A percentile compares a stretch with the other conserved stretches of the same genome.
These are phyloP conservation scores for Enteromius viviparus DNA, from an alignment of 2,797 vertebrate species.

Conservation along the genomic window DNA sequence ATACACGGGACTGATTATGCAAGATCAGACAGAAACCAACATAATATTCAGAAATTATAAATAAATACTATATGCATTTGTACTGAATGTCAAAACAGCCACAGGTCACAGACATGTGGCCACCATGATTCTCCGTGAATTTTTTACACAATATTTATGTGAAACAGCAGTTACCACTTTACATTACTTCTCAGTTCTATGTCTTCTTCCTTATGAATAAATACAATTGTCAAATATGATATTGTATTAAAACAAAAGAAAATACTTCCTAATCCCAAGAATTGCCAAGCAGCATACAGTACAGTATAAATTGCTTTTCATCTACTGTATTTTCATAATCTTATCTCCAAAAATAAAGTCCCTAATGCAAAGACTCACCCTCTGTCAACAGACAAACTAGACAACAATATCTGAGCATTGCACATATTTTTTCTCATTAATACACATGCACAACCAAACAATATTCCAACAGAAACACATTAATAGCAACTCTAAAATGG, in stretches of 20 bases:
- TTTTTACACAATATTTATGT: neutral
- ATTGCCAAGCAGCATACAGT: too few relatives aligned
- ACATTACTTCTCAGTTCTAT: neutral
- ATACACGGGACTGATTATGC: neutral
- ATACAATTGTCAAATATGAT: neutral
- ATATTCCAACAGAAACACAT: neutral
- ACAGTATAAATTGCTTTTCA: too few relatives aligned
- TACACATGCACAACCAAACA: neutral
- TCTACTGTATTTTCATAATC: too few relatives aligned
- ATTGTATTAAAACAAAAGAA: neutral
- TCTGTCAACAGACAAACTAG: neutral
- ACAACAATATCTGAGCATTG: neutral
- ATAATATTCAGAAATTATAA: neutral
- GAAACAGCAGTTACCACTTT: neutral
- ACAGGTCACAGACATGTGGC: neutral
- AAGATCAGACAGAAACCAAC: neutral
- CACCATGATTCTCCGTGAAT: neutral
- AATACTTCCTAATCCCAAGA: neutral
- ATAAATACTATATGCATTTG: neutral
- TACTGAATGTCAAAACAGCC: neutral
- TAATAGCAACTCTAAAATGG: conserved; percentile 7
- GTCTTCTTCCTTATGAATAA: neutral
- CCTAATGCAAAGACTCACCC: too few relatives aligned
- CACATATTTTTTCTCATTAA: neutral
- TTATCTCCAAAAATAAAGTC: too few relatives aligned